phyloP scores from a whole-genome alignment of 2,113 vertebrate species.

The Notothenia rossii region DNA sequence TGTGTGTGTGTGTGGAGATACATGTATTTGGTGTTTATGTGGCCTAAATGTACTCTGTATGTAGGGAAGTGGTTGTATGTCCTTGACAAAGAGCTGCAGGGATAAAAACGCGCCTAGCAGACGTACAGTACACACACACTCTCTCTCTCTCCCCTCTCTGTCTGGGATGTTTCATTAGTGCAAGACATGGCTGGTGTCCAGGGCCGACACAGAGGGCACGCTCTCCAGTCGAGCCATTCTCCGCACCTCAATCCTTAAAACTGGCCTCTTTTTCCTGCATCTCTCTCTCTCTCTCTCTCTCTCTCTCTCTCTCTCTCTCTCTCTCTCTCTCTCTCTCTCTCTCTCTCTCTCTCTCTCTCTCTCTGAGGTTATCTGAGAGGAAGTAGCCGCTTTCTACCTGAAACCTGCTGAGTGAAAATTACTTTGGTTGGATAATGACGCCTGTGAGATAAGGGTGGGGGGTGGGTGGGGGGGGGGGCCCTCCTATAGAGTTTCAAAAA shows the following conservation, averaged over 20 bases:
- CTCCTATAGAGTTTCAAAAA: not conserved
- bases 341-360: constrained; percentile 40
- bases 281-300: constrained; percentile 42
- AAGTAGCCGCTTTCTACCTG: constrained; percentile 48
- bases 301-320: constrained; percentile 44
- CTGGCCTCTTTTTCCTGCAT: constrained; percentile 38
- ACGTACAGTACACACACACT: not conserved
- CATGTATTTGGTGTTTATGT: constrained; percentile 29
- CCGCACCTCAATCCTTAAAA: constrained; percentile 42
- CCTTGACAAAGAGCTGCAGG: constrained; percentile 56
- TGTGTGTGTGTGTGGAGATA: not conserved
- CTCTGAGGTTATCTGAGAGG: constrained; percentile 59
- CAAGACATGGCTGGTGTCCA: constrained; percentile 65
- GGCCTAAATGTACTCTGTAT: constrained; percentile 14
- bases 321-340: constrained; percentile 41
- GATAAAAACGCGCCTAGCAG: constrained; percentile 41
- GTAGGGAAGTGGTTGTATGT: constrained; percentile 34
- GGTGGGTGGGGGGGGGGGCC: too few species aligned
- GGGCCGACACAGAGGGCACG: constrained; percentile 56
- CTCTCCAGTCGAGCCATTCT: constrained; percentile 59
- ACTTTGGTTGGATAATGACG: constrained; percentile 63
- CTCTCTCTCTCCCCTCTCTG: too few species aligned
- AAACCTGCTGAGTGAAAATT: constrained; percentile 57
- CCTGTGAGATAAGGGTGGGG: constrained; percentile 34
- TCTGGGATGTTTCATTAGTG: constrained; percentile 75